Evolutionary conservation across 1,140 invertebrate genomes (phyloP).

Genomic region (Cydia fagiglandana): DNA sequence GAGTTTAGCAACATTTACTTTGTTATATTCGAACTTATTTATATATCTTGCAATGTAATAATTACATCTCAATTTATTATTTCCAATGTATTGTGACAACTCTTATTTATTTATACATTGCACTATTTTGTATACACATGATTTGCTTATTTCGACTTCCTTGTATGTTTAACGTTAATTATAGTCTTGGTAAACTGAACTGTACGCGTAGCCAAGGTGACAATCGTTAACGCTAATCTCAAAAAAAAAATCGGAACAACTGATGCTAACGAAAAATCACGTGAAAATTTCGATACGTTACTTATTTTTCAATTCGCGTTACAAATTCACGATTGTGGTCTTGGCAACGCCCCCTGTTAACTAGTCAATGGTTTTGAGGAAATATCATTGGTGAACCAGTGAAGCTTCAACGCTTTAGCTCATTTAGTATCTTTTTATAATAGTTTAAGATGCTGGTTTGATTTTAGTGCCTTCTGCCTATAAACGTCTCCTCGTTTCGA

Average conservation of each 20-base stretch:
- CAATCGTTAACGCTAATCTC: not conserved
- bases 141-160: conserved; percentile 38
- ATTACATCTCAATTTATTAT: conserved; percentile 36
- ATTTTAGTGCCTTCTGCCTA: conserved; percentile 48
- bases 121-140: conserved; percentile 44
- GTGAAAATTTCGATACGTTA: not conserved
- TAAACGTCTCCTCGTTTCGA: conserved; percentile 2
- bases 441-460: conserved; percentile 43
- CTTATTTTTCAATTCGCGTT: not conserved
- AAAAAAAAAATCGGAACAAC: not conserved
- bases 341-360: conserved; percentile 48
- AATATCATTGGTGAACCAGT: conserved; percentile 51
- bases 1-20: conserved; percentile 65
- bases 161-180: conserved; percentile 38
- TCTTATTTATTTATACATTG: conserved; percentile 37
- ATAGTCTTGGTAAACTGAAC: conserved; percentile 42
- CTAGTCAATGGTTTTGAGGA: conserved; percentile 69
- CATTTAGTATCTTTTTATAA: conserved; percentile 53
- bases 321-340: not conserved
- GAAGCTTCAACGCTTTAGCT: conserved; percentile 53
- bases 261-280: not conserved
- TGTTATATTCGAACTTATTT: conserved; percentile 28
- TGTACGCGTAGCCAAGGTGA: not conserved
- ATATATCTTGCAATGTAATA: conserved; percentile 38
- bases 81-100: conserved; percentile 28